Conservation (phyloP, 2,113 vertebrate species). For the Corapipo altera region DNA sequence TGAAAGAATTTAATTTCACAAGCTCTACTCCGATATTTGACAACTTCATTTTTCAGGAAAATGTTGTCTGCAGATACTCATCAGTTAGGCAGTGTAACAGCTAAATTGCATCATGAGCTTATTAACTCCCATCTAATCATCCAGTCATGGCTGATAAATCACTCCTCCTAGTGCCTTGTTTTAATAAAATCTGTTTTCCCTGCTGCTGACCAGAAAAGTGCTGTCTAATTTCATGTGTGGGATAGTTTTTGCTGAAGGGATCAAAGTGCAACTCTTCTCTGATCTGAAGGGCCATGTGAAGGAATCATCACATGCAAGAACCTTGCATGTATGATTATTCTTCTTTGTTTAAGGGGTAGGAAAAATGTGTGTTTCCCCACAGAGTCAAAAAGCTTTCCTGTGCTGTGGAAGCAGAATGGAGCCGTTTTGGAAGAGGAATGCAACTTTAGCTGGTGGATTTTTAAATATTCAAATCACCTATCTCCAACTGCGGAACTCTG, state of each 20-base stretch:
- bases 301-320: background rate
- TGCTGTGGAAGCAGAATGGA: background rate
- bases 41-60: constrained; percentile 45
- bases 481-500: constrained; percentile 33
- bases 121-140: constrained; percentile 59
- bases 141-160: constrained; percentile 51
- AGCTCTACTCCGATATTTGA: background rate
- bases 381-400: background rate
- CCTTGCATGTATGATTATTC: background rate
- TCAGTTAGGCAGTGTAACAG: background rate
- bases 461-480: background rate
- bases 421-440: background rate
- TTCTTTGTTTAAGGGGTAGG: background rate
- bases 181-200: constrained; percentile 44
- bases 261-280: background rate
- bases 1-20: background rate
- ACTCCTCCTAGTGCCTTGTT: constrained; percentile 26
- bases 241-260: background rate
- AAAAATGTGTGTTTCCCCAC: background rate
- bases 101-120: constrained; percentile 46
- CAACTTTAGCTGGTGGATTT: background rate
- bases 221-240: background rate
- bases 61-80: background rate
- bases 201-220: background rate
- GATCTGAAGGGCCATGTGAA: background rate